These are phyloP conservation scores for Prionace glauca DNA, from an alignment of 2,797 vertebrate species.

Conservation along the genomic window DNA sequence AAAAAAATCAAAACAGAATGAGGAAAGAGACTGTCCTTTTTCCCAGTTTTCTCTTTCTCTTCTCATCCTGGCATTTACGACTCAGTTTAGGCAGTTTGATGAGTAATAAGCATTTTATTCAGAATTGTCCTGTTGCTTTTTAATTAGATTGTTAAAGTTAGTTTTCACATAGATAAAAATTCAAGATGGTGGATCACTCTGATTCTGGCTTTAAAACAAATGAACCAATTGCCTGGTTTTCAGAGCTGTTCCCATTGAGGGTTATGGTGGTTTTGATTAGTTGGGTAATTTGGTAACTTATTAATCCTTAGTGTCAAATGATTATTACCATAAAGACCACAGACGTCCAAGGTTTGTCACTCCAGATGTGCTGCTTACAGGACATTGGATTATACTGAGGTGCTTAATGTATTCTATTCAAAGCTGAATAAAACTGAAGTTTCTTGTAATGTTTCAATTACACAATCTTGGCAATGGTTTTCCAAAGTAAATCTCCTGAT, in stretches of 20 bases:
- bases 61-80: background rate
- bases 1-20: background rate
- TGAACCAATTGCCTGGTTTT: background rate
- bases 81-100: background rate
- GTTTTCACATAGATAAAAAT: background rate
- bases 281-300: background rate
- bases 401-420: background rate
- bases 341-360: background rate
- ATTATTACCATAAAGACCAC: background rate
- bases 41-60: background rate
- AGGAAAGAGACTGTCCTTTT: background rate
- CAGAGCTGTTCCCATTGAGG: background rate
- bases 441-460: background rate
- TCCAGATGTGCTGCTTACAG: background rate
- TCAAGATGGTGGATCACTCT: background rate
- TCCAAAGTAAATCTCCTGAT: background rate
- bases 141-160: background rate
- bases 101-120: background rate
- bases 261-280: no score
- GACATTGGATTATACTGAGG: background rate
- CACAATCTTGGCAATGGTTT: background rate
- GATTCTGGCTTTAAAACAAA: background rate
- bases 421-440: background rate
- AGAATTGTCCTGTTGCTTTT: background rate
- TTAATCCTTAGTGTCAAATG: background rate